Conservation (phyloP, 1,140 invertebrate species). For the Zaprionus vittiger region DNA sequence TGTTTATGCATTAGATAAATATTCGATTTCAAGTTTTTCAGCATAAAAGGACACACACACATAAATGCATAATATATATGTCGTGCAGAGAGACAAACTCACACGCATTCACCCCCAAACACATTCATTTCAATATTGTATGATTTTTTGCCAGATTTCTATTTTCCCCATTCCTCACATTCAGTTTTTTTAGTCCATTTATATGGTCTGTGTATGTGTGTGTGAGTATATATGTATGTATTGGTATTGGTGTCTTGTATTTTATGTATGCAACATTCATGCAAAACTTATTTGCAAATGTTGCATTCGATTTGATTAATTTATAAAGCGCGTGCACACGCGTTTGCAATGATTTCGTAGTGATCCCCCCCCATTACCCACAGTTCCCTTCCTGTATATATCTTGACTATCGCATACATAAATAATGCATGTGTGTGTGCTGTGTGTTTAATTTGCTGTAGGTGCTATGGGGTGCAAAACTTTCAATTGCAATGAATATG, state of each 20-base stretch:
- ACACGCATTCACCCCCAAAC: constrained; percentile 22
- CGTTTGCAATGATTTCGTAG: constrained; percentile 21
- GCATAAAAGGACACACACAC: constrained; percentile 28
- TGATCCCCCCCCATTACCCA: neutral
- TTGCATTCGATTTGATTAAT: constrained; percentile 78
- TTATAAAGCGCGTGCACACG: constrained; percentile 60
- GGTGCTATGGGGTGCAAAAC: constrained; percentile 67
- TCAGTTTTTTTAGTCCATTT: constrained; percentile 27
- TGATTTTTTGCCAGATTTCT: constrained; percentile 65
- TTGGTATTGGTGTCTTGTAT: constrained; percentile 7
- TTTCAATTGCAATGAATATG: constrained; percentile 36
- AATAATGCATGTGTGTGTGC: constrained; percentile 16
- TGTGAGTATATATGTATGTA: constrained; percentile 12
- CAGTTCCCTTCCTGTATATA: neutral
- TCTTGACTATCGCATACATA: constrained; percentile 23
- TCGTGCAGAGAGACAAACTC: neutral
- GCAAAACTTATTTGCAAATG: constrained; percentile 65
- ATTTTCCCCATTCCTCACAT: neutral
- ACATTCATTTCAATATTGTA: constrained; percentile 64
- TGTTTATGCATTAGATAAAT: constrained; percentile 73
- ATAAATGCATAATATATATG: constrained; percentile 21
- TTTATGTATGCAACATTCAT: constrained; percentile 49
- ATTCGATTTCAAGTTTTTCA: constrained; percentile 67
- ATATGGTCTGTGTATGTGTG: neutral
- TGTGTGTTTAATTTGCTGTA: constrained; percentile 67